These are phyloP conservation scores for Lytechinus pictus DNA, from an alignment of 35 echinoderm and acorn worm species.

Conservation along the genomic window DNA sequence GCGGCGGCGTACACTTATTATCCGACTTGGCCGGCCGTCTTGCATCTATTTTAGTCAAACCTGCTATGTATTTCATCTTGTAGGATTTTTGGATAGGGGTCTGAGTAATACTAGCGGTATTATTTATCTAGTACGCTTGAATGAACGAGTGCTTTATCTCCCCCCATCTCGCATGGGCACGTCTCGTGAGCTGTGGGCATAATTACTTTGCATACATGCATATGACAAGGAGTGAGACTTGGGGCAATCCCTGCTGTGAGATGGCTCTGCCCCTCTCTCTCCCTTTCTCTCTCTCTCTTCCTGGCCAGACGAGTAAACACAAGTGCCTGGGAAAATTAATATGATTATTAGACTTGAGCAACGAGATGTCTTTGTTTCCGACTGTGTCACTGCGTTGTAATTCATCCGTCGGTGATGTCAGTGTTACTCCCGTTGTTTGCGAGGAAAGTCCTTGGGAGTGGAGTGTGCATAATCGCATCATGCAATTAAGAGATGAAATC, in stretches of 20 bases:
- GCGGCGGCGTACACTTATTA: neutral
- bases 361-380: conserved; percentile 41
- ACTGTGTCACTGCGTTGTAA: neutral
- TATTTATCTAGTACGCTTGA: conserved; percentile 43
- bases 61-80: neutral
- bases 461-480: neutral
- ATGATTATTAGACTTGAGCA: neutral
- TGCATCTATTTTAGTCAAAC: conserved; percentile 32
- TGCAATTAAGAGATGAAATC: neutral
- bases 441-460: neutral
- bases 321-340: conserved; percentile 48
- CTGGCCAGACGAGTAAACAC: conserved; percentile 37
- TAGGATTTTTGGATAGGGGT: conserved; percentile 1
- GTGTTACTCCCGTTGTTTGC: neutral
- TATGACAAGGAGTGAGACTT: neutral
- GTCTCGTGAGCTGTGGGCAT: neutral
- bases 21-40: neutral
- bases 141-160: conserved; percentile 46
- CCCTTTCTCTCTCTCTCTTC: neutral
- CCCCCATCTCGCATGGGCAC: neutral
- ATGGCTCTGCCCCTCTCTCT: neutral
- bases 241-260: neutral
- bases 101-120: conserved; percentile 25
- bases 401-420: conserved; percentile 1
- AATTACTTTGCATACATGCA: conserved; percentile 52